phyloP scores from a whole-genome alignment of 2,113 vertebrate species.

The Acanthochromis polyacanthus region DNA sequence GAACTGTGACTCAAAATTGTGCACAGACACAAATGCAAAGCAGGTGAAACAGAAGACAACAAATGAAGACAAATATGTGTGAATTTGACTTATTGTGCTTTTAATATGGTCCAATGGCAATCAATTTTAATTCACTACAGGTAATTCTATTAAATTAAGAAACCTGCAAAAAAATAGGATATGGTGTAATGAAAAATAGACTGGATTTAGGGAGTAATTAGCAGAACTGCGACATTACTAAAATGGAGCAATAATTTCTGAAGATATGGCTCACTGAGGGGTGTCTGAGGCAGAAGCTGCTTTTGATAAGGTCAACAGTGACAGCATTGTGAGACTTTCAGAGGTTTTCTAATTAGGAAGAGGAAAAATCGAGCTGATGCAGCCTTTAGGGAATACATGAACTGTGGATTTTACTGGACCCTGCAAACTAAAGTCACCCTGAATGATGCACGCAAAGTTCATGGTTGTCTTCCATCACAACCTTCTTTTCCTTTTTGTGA shows the following conservation, averaged over 20 bases:
- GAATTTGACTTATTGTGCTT: slow-evolving; percentile 35
- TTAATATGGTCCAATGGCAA: slow-evolving; percentile 24
- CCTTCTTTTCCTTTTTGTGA: too few relatives aligned
- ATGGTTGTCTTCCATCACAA: not conserved
- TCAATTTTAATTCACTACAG: slow-evolving; percentile 25
- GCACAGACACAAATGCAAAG: not conserved
- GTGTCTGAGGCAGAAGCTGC: slow-evolving; percentile 35
- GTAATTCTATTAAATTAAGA: slow-evolving; percentile 52
- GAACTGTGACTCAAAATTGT: too few relatives aligned
- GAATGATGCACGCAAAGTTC: not conserved
- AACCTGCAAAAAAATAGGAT: slow-evolving; percentile 25
- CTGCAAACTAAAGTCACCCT: not conserved
- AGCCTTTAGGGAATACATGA: slow-evolving; percentile 1
- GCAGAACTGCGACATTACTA: slow-evolving; percentile 29
- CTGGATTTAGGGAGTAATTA: slow-evolving; percentile 55
- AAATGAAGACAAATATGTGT: slow-evolving; percentile 3
- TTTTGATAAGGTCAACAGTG: slow-evolving; percentile 60
- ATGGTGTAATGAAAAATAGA: slow-evolving; percentile 34
- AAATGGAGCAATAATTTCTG: slow-evolving; percentile 37
- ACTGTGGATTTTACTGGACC: slow-evolving; percentile 11
- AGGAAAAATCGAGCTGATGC: slow-evolving; percentile 16
- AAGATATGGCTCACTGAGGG: slow-evolving; percentile 17
- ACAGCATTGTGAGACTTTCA: slow-evolving; percentile 33
- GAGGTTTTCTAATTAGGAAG: slow-evolving; percentile 35
- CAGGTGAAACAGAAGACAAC: not conserved